Evolutionary conservation across 2,113 vertebrate species (phyloP), one percentile per base, ranked within the genome.

Genomic region (Colaptes auratus): DNA sequence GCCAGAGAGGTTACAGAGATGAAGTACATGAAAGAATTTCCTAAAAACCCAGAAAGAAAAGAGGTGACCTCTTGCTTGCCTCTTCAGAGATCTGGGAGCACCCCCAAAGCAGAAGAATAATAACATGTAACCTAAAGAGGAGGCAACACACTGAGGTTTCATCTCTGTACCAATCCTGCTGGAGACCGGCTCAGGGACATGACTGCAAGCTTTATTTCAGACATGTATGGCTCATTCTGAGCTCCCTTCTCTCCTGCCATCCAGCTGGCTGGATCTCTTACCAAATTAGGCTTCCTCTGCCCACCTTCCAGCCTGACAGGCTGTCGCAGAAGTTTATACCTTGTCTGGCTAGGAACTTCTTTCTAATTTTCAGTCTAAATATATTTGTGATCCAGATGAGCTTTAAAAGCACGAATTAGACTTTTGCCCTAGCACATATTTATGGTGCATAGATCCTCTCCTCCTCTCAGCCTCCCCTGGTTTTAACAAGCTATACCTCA

Each of bases 341-440:
- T 30, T 59, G 93, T 67, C 93, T 95, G 59, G 66, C 78, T 82
- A 85, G 78, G 85, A 89, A 76, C 82, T 66, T 79, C 87, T 93
- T 91, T 96, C 89, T 96, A 86, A 91, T 96, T 96, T 93, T 91
- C 85, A 87, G 33, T 72, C 67, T 89, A 69, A 89, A 79, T 87
- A 21, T 91, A 66, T 92, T 91, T 91, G 72, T 69, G 74, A 70
- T 84, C 89, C 84, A 93, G 73, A 82, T 87, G 75, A 96, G 25
- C 66, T 85, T 55, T 91, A 69, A 69, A 71, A 92, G 48, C 70
- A 89, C 1, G 1, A 61, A 31, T 65, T 50, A 82, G 74, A 50
- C 24, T 92, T 69, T 69, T 58, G 33, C 59, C 66, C 36, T 75
- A 69, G 55, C 25, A 10, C 27, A 18, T 81, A 2, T 75, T 84